Percentiles rank a stretch among this genome's conserved stretches.
Evolutionary conservation across 1,140 invertebrate genomes (phyloP).

Genomic region (Bombyx mandarina): DNA sequence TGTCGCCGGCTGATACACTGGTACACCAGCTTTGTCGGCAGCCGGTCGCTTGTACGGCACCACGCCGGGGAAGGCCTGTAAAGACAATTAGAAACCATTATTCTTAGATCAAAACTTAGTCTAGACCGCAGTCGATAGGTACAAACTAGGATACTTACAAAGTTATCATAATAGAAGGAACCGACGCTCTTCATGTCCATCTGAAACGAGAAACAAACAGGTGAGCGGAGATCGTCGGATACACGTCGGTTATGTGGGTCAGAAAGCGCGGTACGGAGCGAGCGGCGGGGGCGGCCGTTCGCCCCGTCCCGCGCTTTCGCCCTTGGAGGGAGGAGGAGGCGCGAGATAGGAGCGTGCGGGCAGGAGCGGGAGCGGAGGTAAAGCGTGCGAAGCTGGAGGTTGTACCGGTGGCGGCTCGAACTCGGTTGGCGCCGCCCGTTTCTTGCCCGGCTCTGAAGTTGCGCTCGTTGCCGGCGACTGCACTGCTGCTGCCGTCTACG

Average conservation of each 20-base stretch:
- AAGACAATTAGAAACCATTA: not conserved
- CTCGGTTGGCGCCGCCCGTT: constrained; percentile 63
- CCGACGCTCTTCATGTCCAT: constrained; percentile 95
- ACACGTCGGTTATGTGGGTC: constrained; percentile 29
- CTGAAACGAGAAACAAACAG: constrained; percentile 75
- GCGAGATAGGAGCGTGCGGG: constrained; percentile 44
- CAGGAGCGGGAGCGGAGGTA: constrained; percentile 35
- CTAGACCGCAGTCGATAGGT: not conserved
- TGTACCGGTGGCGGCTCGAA: constrained; percentile 64
- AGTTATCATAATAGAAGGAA: constrained; percentile 94
- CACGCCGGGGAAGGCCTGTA: constrained; percentile 92
- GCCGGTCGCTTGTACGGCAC: constrained; percentile 92
- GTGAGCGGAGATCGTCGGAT: constrained; percentile 42
- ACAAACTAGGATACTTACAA: constrained; percentile 81
- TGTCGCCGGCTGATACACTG: constrained; percentile 93
- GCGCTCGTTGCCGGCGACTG: constrained; percentile 60
- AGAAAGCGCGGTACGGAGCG: constrained; percentile 41
- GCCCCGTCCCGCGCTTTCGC: constrained; percentile 21
- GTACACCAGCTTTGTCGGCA: constrained; percentile 94
- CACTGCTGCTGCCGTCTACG: constrained; percentile 65
- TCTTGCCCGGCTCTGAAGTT: constrained; percentile 62
- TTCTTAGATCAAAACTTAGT: not conserved
- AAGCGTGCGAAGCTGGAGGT: constrained; percentile 59
- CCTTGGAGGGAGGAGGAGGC: constrained; percentile 33
- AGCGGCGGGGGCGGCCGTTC: constrained; percentile 31